Base-by-base conservation (phyloP, 1,140 invertebrate genomes). In the Apis cerana region DNA sequence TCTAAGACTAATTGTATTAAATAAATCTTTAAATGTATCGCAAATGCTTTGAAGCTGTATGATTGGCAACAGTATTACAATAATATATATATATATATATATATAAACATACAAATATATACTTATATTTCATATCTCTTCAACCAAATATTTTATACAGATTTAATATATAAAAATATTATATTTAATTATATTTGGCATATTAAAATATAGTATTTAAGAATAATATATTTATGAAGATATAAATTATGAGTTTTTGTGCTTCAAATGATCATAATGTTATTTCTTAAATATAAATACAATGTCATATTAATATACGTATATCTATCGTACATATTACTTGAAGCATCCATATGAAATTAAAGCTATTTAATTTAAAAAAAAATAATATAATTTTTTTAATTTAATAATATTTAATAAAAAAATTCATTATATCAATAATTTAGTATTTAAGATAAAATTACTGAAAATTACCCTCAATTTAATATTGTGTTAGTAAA, bases 41-140 rank as follows among this genome's bases (percentile, higher is more conserved):
- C 75, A 75, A 33, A 76, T 68, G 70, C 27, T 75, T 77, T 50
- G 62, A 76, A 86, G 71, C 64, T 86, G 74, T 86, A 74, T 74
- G 74, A 84, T 83, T 82, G 65, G 10, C 64, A 82, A 78, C 71
- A 85, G 75, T 85, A 87, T 83, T 87, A 79, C 23, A 69, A 69
- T 72, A 76, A 85, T 75, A 86, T 69, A 33, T 33, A 27, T 27
- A 87, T 43, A 65, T 62, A n/a, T 75, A 75, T 27, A 87, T 43
- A 65, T 62, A n/a, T 75, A 75, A 67, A 65, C 23, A 19, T 59
- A 65, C n/a, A 83, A 58, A 78, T 23, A 15, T 23, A 15, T 69
- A 69, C n/a, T 62, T 54, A 23, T 19, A 75, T 76, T 80, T 50
- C 48, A 33, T 17, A 69, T 74, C 58, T 68, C 33, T 74, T 76